phyloP scores from a whole-genome alignment of 2,113 vertebrate species.

The Sinocyclocheilus anshuiensis region DNA sequence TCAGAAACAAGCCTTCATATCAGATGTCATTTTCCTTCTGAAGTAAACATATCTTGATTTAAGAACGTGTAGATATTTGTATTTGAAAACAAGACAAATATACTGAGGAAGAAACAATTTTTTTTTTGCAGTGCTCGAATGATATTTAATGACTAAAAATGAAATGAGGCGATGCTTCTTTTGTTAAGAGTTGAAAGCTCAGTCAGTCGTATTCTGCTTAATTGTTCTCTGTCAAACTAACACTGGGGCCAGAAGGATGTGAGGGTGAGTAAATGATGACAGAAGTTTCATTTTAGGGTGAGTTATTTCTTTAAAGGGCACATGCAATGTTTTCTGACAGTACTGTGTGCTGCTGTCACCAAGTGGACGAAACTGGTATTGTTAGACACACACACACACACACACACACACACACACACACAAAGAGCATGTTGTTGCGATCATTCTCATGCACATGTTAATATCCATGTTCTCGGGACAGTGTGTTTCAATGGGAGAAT shows the following conservation, averaged over 20 bases:
- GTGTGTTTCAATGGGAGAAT: neutral
- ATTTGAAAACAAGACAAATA: too few relatives aligned
- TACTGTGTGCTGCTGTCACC: conserved; percentile 60
- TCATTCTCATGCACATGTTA: neutral
- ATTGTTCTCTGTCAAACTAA: conserved; percentile 2
- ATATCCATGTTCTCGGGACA: neutral
- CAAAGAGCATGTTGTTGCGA: conserved; percentile 5
- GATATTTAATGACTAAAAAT: too few relatives aligned
- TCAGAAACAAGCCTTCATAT: too few relatives aligned
- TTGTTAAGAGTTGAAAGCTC: too few relatives aligned
- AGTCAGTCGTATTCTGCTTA: neutral
- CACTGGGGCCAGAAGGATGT: neutral
- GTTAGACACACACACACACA: neutral
- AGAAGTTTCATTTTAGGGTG: neutral
- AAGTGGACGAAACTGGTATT: conserved; percentile 47
- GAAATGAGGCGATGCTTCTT: too few relatives aligned
- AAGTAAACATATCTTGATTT: too few relatives aligned
- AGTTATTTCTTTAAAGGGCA: neutral
- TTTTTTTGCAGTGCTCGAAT: too few relatives aligned
- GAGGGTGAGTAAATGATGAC: neutral
- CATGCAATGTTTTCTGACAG: neutral
- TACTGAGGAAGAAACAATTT: too few relatives aligned
- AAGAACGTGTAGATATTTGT: too few relatives aligned
- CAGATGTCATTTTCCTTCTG: too few relatives aligned
- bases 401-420: neutral